Base-by-base conservation (phyloP, 2,797 vertebrate species). In the Falco berigora region DNA sequence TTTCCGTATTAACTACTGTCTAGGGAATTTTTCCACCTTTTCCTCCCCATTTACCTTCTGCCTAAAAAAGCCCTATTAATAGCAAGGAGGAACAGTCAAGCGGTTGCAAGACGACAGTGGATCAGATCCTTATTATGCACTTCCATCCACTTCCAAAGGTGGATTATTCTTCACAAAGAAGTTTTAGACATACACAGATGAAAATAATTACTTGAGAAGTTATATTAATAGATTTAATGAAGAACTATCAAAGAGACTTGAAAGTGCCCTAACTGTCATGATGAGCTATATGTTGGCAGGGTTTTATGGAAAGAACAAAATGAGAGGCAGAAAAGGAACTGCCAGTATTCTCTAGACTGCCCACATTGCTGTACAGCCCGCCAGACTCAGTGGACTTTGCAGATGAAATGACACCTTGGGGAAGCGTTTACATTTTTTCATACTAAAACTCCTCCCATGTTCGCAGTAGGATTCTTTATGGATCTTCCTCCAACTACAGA, bases 181-280 rank as follows among this genome's bases (percentile, higher is more conserved):
- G 88, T 95, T 96, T 96, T 71, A 96, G 72, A 85, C 55, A 69
- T 7, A 73, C 9, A 78, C 23, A 90, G 79, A 92, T 95, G 71
- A 92, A 91, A 97, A 90, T 88, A 96, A 83, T 92, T 91, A 92
- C 55, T 71, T 81, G 36, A 72, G 34, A 93, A 63, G 79, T 83
- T 86, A 47, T 61, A 97, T 94, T 93, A 94, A 91, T 90, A 94
- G 94, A 77, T 53, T 75, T 94, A 95, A 95, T 81, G 69, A 88
- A 75, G 66, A 95, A 77, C 56, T 90, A 86, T 83, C 67, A 92
- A 44, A 90, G 36, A 90, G 59, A 73, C 56, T 62, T 93, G 69
- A 95, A 95, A 91, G 44, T 61, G 90, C 89, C 86, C 86, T 86
- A 74, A 63, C 47, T 95, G 69, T 88, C 86, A 84, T 0, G 5